These are phyloP conservation scores for Corvus moneduloides DNA, from an alignment of 2,113 vertebrate genomes.

Conservation along the genomic window DNA sequence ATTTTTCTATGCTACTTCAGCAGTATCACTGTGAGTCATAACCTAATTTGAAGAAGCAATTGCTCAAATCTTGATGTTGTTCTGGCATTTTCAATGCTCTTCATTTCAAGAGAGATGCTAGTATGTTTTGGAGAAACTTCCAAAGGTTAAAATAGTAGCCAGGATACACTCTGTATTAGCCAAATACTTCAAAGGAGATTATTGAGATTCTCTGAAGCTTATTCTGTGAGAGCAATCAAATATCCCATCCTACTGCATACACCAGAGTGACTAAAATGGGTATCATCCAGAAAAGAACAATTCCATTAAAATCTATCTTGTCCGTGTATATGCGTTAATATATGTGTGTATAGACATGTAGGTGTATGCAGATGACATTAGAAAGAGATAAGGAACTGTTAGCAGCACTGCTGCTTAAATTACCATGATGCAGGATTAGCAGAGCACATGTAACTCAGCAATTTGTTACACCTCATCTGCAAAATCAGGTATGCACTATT, in stretches of 20 bases:
- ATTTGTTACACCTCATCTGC: not conserved
- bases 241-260: not conserved
- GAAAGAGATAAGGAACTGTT: not conserved
- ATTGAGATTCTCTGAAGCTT: not conserved
- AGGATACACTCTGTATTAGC: not conserved
- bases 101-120: not conserved
- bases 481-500: not conserved
- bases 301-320: not conserved
- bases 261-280: not conserved
- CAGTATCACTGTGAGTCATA: not conserved
- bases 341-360: not conserved
- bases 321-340: not conserved
- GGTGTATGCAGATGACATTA: not conserved
- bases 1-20: not conserved
- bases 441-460: not conserved
- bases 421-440: not conserved
- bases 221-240: not conserved
- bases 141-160: not conserved
- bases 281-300: not conserved
- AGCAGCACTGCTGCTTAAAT: not conserved
- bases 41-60: not conserved
- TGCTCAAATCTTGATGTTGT: not conserved
- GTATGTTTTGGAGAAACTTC: not conserved
- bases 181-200: not conserved
- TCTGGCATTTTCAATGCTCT: not conserved